These are phyloP conservation scores for Furnarius figulus DNA, from an alignment of 2,113 vertebrate genomes.

Conservation along the genomic window DNA sequence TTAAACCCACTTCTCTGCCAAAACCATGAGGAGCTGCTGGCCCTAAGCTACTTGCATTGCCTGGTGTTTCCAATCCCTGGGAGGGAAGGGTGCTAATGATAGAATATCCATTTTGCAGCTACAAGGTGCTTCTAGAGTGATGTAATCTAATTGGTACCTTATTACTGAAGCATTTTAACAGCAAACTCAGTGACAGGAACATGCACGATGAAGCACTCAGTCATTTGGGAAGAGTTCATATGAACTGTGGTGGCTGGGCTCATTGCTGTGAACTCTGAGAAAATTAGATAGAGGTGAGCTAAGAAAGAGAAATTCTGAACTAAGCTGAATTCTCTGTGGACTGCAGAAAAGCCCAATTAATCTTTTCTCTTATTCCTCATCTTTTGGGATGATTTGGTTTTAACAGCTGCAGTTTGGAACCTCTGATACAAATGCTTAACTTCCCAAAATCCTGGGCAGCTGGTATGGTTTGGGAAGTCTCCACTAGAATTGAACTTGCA, in stretches of 20 bases:
- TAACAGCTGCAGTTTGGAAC: background rate
- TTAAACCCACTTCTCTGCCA: background rate
- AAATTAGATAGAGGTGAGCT: background rate
- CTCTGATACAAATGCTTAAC: background rate
- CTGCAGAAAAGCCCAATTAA: background rate
- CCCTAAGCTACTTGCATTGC: background rate
- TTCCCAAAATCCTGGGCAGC: background rate
- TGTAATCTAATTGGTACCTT: slow-evolving; percentile 66
- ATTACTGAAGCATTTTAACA: slow-evolving; percentile 46
- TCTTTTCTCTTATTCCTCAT: background rate
- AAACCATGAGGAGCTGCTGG: background rate
- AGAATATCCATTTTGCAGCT: slow-evolving; percentile 51
- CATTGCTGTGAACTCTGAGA: slow-evolving; percentile 6
- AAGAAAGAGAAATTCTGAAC: slow-evolving; percentile 8
- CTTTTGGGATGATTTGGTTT: background rate
- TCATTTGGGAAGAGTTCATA: slow-evolving; percentile 47
- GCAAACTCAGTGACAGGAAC: slow-evolving; percentile 27
- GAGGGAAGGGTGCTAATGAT: slow-evolving; percentile 52
- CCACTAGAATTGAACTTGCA: background rate
- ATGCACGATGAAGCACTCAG: background rate
- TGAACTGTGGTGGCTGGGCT: slow-evolving; percentile 5
- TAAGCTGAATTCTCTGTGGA: background rate
- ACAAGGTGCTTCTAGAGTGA: slow-evolving; percentile 56
- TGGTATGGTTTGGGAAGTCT: background rate
- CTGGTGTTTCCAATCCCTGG: background rate